These are phyloP conservation scores for Lampropteryx suffumata DNA, from an alignment of 2,888 invertebrate species.

Conservation along the genomic window DNA sequence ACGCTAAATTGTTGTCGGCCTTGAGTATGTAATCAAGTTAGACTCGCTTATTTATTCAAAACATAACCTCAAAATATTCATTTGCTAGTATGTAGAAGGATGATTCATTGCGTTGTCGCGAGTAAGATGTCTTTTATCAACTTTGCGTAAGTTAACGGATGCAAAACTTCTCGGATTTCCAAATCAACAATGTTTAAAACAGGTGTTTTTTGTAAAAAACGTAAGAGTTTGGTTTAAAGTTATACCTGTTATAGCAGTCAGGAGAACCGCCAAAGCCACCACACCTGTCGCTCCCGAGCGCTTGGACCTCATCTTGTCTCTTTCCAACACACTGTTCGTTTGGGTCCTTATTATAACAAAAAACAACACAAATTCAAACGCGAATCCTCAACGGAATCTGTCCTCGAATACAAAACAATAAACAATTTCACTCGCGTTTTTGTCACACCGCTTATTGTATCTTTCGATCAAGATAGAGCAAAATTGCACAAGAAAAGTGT, in stretches of 20 bases:
- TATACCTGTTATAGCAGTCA: constrained; percentile 76
- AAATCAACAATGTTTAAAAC: constrained; percentile 8
- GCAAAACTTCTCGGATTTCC: background rate
- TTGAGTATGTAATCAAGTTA: constrained; percentile 10
- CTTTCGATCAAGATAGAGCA: constrained; percentile 66
- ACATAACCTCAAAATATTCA: constrained; percentile 47
- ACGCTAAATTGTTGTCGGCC: constrained; percentile 8
- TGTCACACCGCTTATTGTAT: constrained; percentile 61
- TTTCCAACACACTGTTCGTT: constrained; percentile 65
- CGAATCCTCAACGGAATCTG: constrained; percentile 55
- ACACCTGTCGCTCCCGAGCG: constrained; percentile 77
- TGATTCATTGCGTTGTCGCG: constrained; percentile 49
- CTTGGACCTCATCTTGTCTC: constrained; percentile 75
- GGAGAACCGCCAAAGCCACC: constrained; percentile 71
- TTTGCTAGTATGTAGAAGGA: constrained; percentile 23
- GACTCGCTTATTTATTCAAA: constrained; percentile 30
- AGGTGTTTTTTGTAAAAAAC: constrained; percentile 6
- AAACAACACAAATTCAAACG: constrained; percentile 67
- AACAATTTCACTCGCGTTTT: constrained; percentile 72
- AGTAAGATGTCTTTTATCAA: constrained; percentile 27
- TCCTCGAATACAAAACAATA: constrained; percentile 66
- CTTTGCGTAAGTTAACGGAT: background rate
- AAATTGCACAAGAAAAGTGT: constrained; percentile 65
- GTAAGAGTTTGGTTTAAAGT: constrained; percentile 37
- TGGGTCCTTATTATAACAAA: constrained; percentile 64